Conservation (phyloP, 2,113 vertebrate genomes). For the Archilochus colubris region DNA sequence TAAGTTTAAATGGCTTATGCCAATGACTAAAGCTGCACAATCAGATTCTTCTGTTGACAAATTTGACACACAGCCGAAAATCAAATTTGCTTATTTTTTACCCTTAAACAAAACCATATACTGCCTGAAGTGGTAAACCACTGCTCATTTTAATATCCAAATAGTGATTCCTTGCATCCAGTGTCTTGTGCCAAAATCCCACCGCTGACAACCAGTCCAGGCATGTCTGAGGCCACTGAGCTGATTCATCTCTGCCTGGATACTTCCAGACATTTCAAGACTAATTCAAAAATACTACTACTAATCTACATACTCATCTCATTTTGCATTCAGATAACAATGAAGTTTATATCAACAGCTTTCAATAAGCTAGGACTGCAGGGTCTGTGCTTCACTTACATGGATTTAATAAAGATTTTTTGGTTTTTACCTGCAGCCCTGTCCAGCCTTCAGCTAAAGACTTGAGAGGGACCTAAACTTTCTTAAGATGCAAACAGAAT, state of each 20-base stretch:
- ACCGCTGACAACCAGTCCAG: not conserved
- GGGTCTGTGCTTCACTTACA: not conserved
- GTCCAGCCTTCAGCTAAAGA: not conserved
- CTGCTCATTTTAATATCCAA: not conserved
- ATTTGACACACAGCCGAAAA: not conserved
- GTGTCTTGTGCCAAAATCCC: not conserved
- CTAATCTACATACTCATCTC: not conserved
- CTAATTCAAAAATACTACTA: not conserved
- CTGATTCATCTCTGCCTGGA: not conserved
- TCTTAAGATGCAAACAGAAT: not conserved
- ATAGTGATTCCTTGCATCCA: not conserved
- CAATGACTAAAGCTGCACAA: not conserved
- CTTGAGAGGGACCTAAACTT: not conserved
- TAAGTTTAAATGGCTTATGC: constrained; percentile 38
- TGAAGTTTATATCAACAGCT: not conserved
- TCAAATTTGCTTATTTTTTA: not conserved
- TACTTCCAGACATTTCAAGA: not conserved
- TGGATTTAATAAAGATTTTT: not conserved
- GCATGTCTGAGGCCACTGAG: not conserved
- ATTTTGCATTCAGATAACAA: not conserved
- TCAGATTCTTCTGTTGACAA: not conserved
- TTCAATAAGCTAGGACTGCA: not conserved
- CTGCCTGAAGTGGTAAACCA: not conserved
- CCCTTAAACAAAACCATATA: constrained; percentile 24
- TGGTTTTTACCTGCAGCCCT: not conserved